phyloP scores from a whole-genome alignment of 2,888 invertebrate species.

The Sinelater perroti region DNA sequence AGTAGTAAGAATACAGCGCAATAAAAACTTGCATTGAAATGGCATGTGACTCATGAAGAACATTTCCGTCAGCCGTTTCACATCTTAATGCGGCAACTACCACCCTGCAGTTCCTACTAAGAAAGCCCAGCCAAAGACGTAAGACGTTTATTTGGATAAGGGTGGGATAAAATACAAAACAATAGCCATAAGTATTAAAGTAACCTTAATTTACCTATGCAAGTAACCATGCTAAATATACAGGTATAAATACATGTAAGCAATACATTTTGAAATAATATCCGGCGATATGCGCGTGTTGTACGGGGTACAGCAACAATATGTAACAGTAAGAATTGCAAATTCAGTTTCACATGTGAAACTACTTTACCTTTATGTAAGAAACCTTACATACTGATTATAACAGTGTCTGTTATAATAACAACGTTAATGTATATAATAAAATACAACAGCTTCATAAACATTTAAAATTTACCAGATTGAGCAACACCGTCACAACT shows the following conservation, averaged over 20 bases:
- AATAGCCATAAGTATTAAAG: neutral
- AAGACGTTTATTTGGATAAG: constrained; percentile 17
- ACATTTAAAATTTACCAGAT: constrained; percentile 35
- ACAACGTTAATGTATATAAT: constrained; percentile 27
- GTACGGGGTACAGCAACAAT: constrained; percentile 11
- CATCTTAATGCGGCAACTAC: no score
- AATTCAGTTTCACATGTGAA: constrained; percentile 18
- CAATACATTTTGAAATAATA: constrained; percentile 17
- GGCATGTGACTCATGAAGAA: constrained; percentile 39
- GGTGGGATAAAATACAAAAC: constrained; percentile 18
- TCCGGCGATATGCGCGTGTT: constrained; percentile 8
- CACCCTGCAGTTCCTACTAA: neutral
- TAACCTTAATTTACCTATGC: constrained; percentile 9
- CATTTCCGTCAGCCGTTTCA: no score
- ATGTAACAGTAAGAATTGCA: constrained; percentile 19
- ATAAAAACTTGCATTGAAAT: constrained; percentile 49
- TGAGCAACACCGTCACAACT: constrained; percentile 41
- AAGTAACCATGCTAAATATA: constrained; percentile 12
- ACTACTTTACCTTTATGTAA: constrained; percentile 39
- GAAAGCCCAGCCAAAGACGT: neutral
- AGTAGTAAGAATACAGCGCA: constrained; percentile 2
- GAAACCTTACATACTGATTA: constrained; percentile 41
- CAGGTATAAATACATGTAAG: constrained; percentile 13
- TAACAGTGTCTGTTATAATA: constrained; percentile 38
- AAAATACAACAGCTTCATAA: constrained; percentile 28